Base-by-base conservation (phyloP, 2,888 invertebrate genomes). In the Boloria selene region DNA sequence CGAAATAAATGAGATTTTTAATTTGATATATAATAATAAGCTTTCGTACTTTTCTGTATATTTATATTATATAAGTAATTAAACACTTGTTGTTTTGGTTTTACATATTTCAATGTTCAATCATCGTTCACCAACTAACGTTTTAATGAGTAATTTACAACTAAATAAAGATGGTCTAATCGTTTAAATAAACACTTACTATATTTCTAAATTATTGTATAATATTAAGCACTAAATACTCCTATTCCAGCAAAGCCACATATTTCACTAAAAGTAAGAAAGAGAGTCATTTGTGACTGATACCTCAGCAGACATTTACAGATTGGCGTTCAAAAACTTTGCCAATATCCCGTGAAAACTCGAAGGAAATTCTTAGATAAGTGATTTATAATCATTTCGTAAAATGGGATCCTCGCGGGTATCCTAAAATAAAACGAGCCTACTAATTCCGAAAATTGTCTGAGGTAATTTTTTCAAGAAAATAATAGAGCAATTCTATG, bases 301-400 rank as follows among this genome's bases (percentile, higher is more conserved):
- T 71, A 72, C 69, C 66, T 64, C 64, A 56, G 51, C 52, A 80
- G 83, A 84, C 83, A 81, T 82, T 84, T 82, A 81, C 80, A 77
- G 79, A 85, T 85, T 79, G 81, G 74, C 78, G 77, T 77, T 71
- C 72, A 68, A 65, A 78, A 89, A 89, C 81, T 88, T 88, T 86
- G 84, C 85, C 88, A 88, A 89, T 88, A 87, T 83, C 84, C 75
- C 77, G 77, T 77, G 78, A 79, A 83, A 86, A 86, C 83, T 85
- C 77, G 70, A 59, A 62, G 50, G 72, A 75, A 81, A 85, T 84
- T 82, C 85, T 86, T 87, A 82, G 86, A 87, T 88, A 87, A 88
- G 85, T 85, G 84, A 88, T 90, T 89, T 87, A 85, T 86, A 87
- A 88, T 88, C 86, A 87, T 84, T 80, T 81, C 78, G 76, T 74